These are phyloP conservation scores for Schizopygopsis pylzovi DNA, from an alignment of 2,797 vertebrate genomes.

Conservation along the genomic window DNA sequence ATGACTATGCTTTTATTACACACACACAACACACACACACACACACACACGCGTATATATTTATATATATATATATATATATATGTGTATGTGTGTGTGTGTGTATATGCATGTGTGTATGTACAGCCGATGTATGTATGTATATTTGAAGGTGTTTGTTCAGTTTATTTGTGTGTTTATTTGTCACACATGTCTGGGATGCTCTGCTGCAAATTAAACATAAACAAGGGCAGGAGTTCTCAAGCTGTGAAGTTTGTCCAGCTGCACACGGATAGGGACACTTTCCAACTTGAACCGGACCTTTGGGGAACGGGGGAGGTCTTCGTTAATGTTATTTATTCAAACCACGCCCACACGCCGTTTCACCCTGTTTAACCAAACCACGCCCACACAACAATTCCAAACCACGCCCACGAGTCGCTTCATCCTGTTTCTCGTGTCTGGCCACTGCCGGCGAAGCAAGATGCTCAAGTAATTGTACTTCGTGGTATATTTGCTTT, in stretches of 20 bases:
- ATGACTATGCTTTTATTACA: background rate
- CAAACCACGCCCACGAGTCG: slow-evolving; percentile 14
- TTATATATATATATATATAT: too few species aligned
- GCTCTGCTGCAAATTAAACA: slow-evolving; percentile 47
- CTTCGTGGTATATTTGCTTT: background rate
- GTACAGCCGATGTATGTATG: background rate
- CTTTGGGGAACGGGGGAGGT: background rate
- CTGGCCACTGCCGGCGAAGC: background rate
- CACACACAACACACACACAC: too few species aligned
- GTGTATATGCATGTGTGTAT: background rate
- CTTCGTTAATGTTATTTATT: slow-evolving; percentile 21
- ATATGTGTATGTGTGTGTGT: background rate
- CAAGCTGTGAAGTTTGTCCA: slow-evolving; percentile 62
- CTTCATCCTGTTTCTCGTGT: slow-evolving; percentile 53
- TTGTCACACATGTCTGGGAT: slow-evolving; percentile 35
- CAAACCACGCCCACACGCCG: slow-evolving; percentile 12
- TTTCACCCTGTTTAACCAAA: slow-evolving; percentile 28
- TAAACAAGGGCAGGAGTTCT: slow-evolving; percentile 33
- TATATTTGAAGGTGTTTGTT: background rate
- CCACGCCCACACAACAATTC: background rate
- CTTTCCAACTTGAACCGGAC: slow-evolving; percentile 29
- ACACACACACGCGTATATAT: too few species aligned
- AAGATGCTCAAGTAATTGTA: background rate
- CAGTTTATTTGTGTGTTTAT: slow-evolving; percentile 34
- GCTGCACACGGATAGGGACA: slow-evolving; percentile 49